Conservation (phyloP, 2,888 invertebrate genomes). For the Thymelicus acteon region DNA sequence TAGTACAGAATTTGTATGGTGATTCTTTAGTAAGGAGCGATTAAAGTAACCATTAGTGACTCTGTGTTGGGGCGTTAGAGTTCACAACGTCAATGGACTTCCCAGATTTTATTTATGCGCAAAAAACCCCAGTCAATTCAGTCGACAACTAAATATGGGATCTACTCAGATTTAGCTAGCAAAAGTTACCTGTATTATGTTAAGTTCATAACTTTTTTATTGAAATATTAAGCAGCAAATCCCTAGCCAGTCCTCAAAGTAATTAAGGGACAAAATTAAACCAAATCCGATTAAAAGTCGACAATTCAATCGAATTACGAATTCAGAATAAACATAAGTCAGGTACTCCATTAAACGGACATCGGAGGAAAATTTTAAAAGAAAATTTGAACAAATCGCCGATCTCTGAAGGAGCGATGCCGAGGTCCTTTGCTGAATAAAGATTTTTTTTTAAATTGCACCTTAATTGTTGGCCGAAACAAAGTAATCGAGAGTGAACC, state of each 20-base stretch:
- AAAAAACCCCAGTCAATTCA: no score
- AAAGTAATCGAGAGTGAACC: conserved; percentile 50
- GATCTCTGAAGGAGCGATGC: conserved; percentile 56
- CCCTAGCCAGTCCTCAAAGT: conserved; percentile 44
- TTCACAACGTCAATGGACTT: no score
- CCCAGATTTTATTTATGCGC: no score
- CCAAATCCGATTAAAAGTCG: conserved; percentile 60
- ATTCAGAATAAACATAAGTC: conserved; percentile 73
- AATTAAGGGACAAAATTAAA: conserved; percentile 61
- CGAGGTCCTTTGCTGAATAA: conserved; percentile 63
- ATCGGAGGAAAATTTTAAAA: conserved; percentile 69
- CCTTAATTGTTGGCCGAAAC: conserved; percentile 74
- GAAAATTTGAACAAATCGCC: conserved; percentile 80
- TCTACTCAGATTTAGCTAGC: no score
- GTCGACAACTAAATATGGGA: no score
- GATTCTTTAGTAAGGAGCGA: no score
- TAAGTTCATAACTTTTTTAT: conserved; percentile 18
- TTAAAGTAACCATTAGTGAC: no score
- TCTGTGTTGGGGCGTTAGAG: no score
- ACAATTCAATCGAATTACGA: conserved; percentile 65
- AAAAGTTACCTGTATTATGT: not conserved
- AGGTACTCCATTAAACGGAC: conserved; percentile 76
- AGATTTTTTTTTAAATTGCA: conserved; percentile 69
- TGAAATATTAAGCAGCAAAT: conserved; percentile 27
- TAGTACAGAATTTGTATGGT: no score